phyloP scores from a whole-genome alignment of 2,888 invertebrate genomes.

The Syritta pipiens region DNA sequence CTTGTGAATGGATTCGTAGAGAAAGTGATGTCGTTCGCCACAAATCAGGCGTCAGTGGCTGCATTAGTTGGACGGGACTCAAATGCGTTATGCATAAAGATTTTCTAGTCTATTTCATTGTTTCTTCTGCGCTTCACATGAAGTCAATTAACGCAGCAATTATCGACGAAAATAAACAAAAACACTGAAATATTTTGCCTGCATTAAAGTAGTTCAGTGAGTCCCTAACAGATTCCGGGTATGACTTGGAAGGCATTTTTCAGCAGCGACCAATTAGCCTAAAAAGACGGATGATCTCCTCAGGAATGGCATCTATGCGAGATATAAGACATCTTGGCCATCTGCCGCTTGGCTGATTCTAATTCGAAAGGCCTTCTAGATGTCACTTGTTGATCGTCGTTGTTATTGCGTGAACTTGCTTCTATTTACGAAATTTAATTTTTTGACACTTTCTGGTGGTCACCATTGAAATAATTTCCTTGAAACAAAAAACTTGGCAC shows the following conservation, averaged over 20 bases:
- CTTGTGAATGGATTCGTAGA: conserved; percentile 29
- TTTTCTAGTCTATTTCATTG: conserved; percentile 50
- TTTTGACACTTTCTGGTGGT: conserved; percentile 10
- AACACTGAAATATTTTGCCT: too few relatives aligned
- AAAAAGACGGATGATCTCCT: too few relatives aligned
- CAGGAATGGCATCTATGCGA: too few relatives aligned
- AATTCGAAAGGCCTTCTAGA: too few relatives aligned
- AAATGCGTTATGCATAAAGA: conserved; percentile 56
- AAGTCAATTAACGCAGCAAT: conserved; percentile 39
- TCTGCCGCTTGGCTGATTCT: too few relatives aligned
- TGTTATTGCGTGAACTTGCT: conserved; percentile 6
- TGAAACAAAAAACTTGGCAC: conserved; percentile 14
- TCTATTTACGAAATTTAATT: not conserved
- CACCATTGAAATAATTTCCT: conserved; percentile 13
- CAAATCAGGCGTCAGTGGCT: too few relatives aligned
- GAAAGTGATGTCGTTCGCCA: conserved; percentile 45
- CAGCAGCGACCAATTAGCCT: too few relatives aligned
- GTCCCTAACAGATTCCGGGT: too few relatives aligned
- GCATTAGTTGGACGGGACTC: conserved; percentile 42
- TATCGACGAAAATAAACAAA: not conserved
- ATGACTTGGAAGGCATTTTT: not conserved
- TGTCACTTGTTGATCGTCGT: too few relatives aligned
- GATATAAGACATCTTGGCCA: too few relatives aligned
- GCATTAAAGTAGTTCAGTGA: too few relatives aligned
- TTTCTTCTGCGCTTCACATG: conserved; percentile 37